Evolutionary conservation across 2,797 vertebrate genomes (phyloP), one percentile per base, ranked within the genome.

Genomic region (Epinephelus awoara): DNA sequence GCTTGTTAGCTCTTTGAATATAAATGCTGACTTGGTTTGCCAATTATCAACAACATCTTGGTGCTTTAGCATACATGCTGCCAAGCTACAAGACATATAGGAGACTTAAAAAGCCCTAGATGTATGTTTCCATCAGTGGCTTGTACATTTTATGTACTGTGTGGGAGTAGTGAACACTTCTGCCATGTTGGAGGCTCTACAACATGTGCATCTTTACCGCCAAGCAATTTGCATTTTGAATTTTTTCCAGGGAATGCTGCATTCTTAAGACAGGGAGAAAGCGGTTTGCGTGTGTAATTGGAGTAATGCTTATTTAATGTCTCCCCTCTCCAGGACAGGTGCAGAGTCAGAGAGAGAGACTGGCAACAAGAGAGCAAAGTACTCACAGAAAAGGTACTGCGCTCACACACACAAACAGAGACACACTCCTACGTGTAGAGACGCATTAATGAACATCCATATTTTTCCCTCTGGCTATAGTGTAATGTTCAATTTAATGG

Each of bases 401-500:
- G 8, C 80, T 4, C 66, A 62, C 66, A 62, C 73, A 78, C 72
- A 83, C 79, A 82, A 50, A 79, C 65, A 61, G 21, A 66, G 38
- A 42, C 69, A 70, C 75, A 65, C 70, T 50, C 40, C 59, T 80
- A 80, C 64, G 62, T 82, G 84, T 73, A 42, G 49, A 81, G 72
- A 74, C 44, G 12, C 73, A 85, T 85, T 88, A 87, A 90, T 82
- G 85, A 85, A 83, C 81, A 87, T 77, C 73, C 77, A 85, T 88
- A 87, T 81, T 89, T 88, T 84, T 66, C 77, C 89, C 76, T 80
- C 79, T 78, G 72, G 87, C 79, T 86, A 88, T 75, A 84, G 79
- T 87, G 77, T 89, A 88, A 90, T 93, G 88, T 91, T 88, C 88
- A 91, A 89, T 93, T 92, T 92, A 89, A 92, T 89, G 88, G 81